phyloP scores from a whole-genome alignment of 2,113 vertebrate genomes.

The Tyrannus savana region DNA sequence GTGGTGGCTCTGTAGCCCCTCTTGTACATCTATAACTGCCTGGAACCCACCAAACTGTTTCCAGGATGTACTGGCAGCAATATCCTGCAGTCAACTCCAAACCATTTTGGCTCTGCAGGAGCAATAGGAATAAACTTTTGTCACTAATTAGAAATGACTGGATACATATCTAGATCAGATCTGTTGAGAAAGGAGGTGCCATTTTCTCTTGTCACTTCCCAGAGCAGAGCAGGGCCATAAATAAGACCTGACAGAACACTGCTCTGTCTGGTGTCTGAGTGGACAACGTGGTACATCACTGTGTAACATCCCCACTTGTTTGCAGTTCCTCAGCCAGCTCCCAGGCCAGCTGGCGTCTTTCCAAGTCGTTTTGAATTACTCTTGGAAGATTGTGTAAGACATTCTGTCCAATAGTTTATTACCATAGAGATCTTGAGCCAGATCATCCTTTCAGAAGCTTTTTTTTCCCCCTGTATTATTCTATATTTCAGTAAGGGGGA shows the following conservation, averaged over 20 bases:
- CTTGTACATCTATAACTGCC: neutral
- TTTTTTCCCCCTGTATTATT: neutral
- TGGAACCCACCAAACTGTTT: neutral
- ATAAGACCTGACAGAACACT: neutral
- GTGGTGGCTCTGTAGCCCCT: neutral
- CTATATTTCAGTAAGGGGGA: neutral
- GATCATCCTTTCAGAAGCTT: neutral
- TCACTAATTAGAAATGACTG: neutral
- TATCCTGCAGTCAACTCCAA: neutral
- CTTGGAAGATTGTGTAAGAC: conserved; percentile 17
- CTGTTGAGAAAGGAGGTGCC: conserved; percentile 8
- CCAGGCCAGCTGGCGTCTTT: conserved; percentile 15
- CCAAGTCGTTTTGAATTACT: neutral
- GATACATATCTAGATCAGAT: neutral
- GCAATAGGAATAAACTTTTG: neutral
- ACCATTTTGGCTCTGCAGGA: neutral
- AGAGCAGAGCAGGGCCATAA: neutral
- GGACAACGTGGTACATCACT: neutral
- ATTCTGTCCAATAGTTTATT: neutral
- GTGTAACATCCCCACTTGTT: neutral
- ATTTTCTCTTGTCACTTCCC: neutral
- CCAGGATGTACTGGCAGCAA: neutral
- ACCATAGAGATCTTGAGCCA: neutral
- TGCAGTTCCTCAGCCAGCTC: conserved; percentile 5
- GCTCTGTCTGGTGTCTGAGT: neutral